Base-by-base conservation (phyloP, 2,797 vertebrate species). In the Rhinophrynus dorsalis region DNA sequence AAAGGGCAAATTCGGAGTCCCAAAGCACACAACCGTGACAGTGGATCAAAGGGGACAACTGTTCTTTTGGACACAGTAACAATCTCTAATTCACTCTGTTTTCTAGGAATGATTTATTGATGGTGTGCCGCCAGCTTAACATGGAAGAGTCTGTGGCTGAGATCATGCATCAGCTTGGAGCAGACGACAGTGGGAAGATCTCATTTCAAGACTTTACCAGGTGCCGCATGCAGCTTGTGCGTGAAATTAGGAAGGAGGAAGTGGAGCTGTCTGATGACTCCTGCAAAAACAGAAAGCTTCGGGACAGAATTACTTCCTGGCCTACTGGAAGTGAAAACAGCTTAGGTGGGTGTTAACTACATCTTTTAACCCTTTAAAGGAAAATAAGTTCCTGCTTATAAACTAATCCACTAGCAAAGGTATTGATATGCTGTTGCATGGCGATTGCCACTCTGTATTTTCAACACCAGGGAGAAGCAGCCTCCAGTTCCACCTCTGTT, bases 151-250 rank as follows among this genome's bases (percentile, higher is more conserved):
- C 86, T 64, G 90, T 90, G n/a, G 68, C 64, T 2, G 86, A 89
- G 77, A 89, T 92, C 73, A 90, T 90, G 88, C 83, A 78, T 66
- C 86, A 90, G n/a, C 78, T 90, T 75, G 90, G 86, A 10, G 84
- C 86, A 8, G 85, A 84, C 37, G 90, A 91, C 78, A 85, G 79
- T 15, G 92, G 91, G 48, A 92, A 86, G 76, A 90, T 93, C 73
- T 93, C 92, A 68, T 92, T 92, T 65, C 88, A 90, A 72, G 90
- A 92, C 79, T 94, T 94, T 77, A 89, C 83, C 59, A 85, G 87
- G 44, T 92, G 91, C 60, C 86, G 70, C 69, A 90, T 88, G 88
- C 89, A 90, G 74, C 86, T 94, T 12, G 68, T 92, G 30, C 79
- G 62, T 68, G 92, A 94, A 83, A 94, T 94, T 78, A 85, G 83